Base-by-base conservation (phyloP, 30 jellyfish, hydroid and myxozoan genomes). In the Aurelia aurita complex sp. Pacific region DNA sequence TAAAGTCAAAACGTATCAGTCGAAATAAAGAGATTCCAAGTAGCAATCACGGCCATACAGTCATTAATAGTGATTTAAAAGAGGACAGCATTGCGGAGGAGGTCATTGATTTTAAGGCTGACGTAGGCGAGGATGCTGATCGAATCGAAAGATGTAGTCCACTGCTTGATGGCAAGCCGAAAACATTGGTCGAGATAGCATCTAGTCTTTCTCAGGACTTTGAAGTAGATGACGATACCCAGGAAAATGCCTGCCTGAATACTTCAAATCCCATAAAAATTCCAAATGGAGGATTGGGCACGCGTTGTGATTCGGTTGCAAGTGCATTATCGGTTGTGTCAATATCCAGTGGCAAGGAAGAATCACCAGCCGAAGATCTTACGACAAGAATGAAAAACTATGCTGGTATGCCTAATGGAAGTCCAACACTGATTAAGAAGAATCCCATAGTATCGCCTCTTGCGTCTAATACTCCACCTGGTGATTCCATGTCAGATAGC, bases 261-360 rank as follows among this genome's bases (percentile, higher is more conserved):
- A 0, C 73, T 38, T 33, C 89, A 2, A 55, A 23, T 53, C 89
- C 89, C 2, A 65, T 79, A 5, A 13, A 70, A 60, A 79, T 79
- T 32, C 89, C 89, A 1, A 64, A 64, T 32, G 80, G 89, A n/a
- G 72, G 72, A 2, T 19, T 79, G 33, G 72, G 74, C 18, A 8
- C 52, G 16, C 89, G 89, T 8, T 64, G 81, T 69, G 89, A 79
- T 52, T 79, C 89, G 69, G 52, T 81, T 12, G 89, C 89, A 36
- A 67, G 89, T 46, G 66, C 89, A 61, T 46, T 79, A n/a, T 79
- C 89, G 10, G 74, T 66, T 32, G 89, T 79, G 40, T 79, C 89
- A 57, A 79, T 79, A 29, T 40, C 80, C 70, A 79, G 89, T 32
- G 74, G 43, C 68, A 70, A 10, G 80, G 62, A 17, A 1, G 63